A percentile compares a stretch with the other conserved stretches of the same genome.
Evolutionary conservation across 2,888 invertebrate species (phyloP).

Genomic region (Rhingia rostrata): DNA sequence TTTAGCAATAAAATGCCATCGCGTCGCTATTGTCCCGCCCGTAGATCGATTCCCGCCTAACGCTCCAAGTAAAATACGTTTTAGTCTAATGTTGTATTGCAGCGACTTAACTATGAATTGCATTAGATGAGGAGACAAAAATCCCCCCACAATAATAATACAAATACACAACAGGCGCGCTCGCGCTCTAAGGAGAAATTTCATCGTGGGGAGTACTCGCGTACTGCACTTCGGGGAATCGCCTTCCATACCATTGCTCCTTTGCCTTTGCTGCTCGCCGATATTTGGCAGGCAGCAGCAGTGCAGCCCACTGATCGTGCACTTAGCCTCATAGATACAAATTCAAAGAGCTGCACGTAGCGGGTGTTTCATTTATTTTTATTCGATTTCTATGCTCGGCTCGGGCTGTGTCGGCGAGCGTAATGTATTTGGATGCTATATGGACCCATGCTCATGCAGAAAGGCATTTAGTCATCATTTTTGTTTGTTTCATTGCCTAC

Average conservation of each 20-base stretch:
- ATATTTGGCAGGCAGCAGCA: slow-evolving; percentile 60
- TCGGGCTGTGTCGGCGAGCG: slow-evolving; percentile 19
- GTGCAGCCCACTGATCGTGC: slow-evolving; percentile 68
- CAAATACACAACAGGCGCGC: slow-evolving; percentile 37
- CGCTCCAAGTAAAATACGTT: slow-evolving; percentile 37
- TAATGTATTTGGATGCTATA: slow-evolving; percentile 39
- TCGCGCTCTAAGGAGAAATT: slow-evolving; percentile 59
- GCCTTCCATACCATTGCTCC: slow-evolving; percentile 15
- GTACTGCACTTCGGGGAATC: slow-evolving; percentile 57
- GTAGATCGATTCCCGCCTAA: neutral
- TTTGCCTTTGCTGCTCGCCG: slow-evolving; percentile 10
- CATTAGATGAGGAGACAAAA: slow-evolving; percentile 29
- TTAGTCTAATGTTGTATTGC: slow-evolving; percentile 57
- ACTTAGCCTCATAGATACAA: slow-evolving; percentile 52
- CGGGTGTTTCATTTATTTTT: slow-evolving; percentile 57
- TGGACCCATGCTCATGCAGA: slow-evolving; percentile 31
- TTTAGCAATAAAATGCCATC: slow-evolving; percentile 68
- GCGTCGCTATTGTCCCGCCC: neutral
- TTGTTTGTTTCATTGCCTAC: slow-evolving; percentile 8
- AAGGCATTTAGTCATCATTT: slow-evolving; percentile 24
- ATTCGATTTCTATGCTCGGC: slow-evolving; percentile 53
- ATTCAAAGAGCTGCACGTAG: slow-evolving; percentile 62
- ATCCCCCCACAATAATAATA: slow-evolving; percentile 7
- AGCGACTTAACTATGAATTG: slow-evolving; percentile 13
- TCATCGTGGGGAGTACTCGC: slow-evolving; percentile 65